A percentile compares a stretch with the other conserved stretches of the same genome.
These are phyloP conservation scores for Rallus crepitans DNA, from an alignment of 2,797 vertebrate genomes.

Conservation along the genomic window DNA sequence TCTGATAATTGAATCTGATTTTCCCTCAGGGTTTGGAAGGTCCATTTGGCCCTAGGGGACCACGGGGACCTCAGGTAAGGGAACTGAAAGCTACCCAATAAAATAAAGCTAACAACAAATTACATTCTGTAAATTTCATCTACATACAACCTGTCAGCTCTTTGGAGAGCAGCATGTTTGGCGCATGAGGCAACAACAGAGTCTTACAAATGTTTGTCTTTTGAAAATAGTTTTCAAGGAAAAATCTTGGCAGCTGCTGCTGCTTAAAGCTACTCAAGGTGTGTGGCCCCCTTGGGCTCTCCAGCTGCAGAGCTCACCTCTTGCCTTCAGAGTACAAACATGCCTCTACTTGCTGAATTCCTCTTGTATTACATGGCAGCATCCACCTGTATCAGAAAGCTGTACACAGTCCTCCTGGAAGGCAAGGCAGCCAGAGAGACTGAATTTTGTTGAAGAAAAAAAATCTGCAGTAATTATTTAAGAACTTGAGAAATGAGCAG, in stretches of 20 bases:
- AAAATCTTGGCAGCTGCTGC: background rate
- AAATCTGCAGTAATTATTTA: background rate
- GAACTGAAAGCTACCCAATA: background rate
- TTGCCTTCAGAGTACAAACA: background rate
- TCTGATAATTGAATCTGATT: background rate
- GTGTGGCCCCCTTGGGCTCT: background rate
- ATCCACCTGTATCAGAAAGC: background rate
- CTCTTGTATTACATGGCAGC: background rate
- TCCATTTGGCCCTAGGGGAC: constrained; percentile 80
- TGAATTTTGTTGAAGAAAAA: background rate
- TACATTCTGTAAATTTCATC: background rate
- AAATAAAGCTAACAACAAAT: background rate
- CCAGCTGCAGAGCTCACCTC: background rate
- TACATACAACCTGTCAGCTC: background rate
- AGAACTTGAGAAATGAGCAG: background rate
- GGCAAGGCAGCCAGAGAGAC: background rate
- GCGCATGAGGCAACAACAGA: background rate
- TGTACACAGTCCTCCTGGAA: background rate
- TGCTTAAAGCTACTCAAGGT: background rate
- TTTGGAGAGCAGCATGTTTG: background rate
- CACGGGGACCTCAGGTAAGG: constrained; percentile 80
- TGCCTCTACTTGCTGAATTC: background rate
- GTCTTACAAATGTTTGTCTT: background rate
- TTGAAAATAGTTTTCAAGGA: background rate
- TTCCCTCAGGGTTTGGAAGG: constrained; percentile 83